Conservation (phyloP, 2,888 invertebrate species). For the Limnephilus marmoratus region DNA sequence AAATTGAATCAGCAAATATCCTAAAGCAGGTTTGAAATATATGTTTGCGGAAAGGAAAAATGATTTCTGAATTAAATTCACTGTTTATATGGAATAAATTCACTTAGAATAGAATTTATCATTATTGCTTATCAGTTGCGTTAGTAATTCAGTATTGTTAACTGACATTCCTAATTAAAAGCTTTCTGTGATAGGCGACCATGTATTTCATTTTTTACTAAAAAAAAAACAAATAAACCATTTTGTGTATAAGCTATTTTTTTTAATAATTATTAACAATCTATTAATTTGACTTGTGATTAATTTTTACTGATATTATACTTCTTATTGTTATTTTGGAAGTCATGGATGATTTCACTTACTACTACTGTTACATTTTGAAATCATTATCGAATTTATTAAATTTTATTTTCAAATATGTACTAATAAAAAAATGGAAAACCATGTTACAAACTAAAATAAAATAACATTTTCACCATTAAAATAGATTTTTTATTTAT, state of each 20-base stretch:
- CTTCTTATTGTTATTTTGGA: conserved; percentile 2
- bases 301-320: neutral
- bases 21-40: neutral
- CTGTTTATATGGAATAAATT: neutral
- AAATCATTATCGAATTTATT: neutral
- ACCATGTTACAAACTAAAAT: conserved; percentile 10
- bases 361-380: neutral
- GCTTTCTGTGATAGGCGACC: conserved; percentile 49
- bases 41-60: neutral
- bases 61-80: neutral
- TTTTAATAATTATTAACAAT: neutral
- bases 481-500: conserved; percentile 57
- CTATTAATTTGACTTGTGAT: neutral
- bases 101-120: neutral
- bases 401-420: neutral
- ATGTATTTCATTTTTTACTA: neutral
- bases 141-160: neutral
- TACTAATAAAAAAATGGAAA: conserved; percentile 35
- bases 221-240: neutral
- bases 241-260: neutral
- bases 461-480: conserved; percentile 56
- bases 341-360: neutral
- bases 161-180: conserved; percentile 50
- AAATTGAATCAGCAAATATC: neutral
- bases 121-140: neutral